phyloP scores from a whole-genome alignment of 2,113 vertebrate genomes.

The Miniopterus natalensis region DNA sequence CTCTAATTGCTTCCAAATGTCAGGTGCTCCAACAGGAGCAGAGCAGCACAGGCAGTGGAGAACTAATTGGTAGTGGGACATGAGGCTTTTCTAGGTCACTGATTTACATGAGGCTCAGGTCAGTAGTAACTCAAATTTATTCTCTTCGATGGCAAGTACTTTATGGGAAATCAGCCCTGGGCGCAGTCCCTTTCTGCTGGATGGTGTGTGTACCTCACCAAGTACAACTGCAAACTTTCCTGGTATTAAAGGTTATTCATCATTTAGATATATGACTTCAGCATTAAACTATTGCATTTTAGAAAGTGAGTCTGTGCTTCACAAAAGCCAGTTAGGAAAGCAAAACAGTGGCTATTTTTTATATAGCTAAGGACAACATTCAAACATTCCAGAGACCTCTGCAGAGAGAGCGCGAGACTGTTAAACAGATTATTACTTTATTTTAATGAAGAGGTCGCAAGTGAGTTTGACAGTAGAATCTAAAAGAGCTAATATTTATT shows the following conservation, averaged over 20 bases:
- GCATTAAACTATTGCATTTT: not conserved
- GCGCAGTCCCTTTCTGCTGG: not conserved
- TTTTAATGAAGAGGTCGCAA: not conserved
- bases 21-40: constrained; percentile 60
- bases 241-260: not conserved
- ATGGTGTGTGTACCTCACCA: not conserved
- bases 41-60: not conserved
- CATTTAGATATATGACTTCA: not conserved
- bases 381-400: not conserved
- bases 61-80: constrained; percentile 73
- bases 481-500: not conserved
- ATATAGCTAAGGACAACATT: not conserved
- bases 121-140: constrained; percentile 48
- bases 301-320: constrained; percentile 1
- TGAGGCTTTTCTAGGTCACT: constrained; percentile 75
- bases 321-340: not conserved
- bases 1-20: constrained; percentile 79
- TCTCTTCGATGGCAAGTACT: not conserved
- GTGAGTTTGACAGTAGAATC: not conserved
- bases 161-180: not conserved
- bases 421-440: not conserved
- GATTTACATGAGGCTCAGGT: constrained; percentile 73
- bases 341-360: not conserved
- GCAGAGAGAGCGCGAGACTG: not conserved
- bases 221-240: not conserved